Percentiles rank a stretch among this genome's conserved stretches.
Evolutionary conservation across 2,113 vertebrate genomes (phyloP).

Genomic region (Potamarius usumacintae): DNA sequence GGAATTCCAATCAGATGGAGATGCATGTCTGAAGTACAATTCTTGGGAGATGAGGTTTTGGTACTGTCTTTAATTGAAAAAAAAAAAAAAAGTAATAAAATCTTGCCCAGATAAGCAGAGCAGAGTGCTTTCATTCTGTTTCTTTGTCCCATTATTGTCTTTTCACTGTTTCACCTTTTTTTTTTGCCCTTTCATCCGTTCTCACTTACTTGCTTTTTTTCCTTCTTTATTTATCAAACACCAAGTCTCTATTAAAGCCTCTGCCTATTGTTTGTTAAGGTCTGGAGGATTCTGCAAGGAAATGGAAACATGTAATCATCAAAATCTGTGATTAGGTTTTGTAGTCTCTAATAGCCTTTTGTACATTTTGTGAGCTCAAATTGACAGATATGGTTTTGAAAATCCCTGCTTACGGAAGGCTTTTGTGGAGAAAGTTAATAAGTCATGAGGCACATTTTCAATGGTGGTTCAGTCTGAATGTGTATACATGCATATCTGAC

Average conservation of each 20-base stretch:
- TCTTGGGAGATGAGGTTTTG: slow-evolving; percentile 55
- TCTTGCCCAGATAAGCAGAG: slow-evolving; percentile 55
- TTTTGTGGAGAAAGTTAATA: neutral
- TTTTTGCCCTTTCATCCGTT: slow-evolving; percentile 60
- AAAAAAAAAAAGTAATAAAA: slow-evolving; percentile 45
- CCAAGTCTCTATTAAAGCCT: slow-evolving; percentile 12
- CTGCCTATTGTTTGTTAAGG: neutral
- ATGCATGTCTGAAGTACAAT: slow-evolving; percentile 52
- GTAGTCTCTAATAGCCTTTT: slow-evolving; percentile 14
- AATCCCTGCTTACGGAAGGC: neutral
- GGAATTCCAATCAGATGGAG: slow-evolving; percentile 62
- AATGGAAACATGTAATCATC: neutral
- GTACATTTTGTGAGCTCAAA: slow-evolving; percentile 2
- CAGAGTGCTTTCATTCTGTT: slow-evolving; percentile 49
- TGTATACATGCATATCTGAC: neutral
- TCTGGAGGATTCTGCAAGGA: neutral
- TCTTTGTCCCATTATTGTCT: slow-evolving; percentile 50
- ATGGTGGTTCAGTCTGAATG: neutral
- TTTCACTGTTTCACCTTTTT: slow-evolving; percentile 52
- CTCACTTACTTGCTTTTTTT: slow-evolving; percentile 33
- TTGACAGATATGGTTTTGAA: neutral
- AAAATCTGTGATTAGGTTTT: slow-evolving; percentile 1
- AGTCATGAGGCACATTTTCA: neutral
- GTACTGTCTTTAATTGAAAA: slow-evolving; percentile 65
- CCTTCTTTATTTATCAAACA: slow-evolving; percentile 4